Percentiles rank a stretch among this genome's conserved stretches.
phyloP scores from a whole-genome alignment of 2,113 vertebrate genomes.

The Tragelaphus imberbis region DNA sequence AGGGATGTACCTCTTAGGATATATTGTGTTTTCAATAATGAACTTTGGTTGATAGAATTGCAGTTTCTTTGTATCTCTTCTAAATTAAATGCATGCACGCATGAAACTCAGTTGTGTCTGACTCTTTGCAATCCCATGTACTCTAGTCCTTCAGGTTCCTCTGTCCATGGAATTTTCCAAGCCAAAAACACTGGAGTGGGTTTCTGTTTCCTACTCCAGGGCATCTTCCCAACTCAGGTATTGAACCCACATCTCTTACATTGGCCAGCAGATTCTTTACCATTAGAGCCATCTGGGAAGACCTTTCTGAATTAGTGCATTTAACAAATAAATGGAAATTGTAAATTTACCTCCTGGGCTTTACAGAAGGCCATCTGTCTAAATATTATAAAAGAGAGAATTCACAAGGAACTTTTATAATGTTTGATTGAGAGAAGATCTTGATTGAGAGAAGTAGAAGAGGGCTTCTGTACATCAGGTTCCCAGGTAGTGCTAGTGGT shows the following conservation, averaged over 20 bases:
- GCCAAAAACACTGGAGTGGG: background rate
- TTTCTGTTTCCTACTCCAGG: background rate
- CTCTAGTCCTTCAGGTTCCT: background rate
- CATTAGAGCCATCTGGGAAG: background rate
- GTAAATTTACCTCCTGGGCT: background rate
- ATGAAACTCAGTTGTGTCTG: background rate
- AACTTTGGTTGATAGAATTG: background rate
- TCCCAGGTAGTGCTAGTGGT: background rate
- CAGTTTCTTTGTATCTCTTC: background rate
- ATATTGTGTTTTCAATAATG: background rate
- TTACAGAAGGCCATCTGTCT: background rate
- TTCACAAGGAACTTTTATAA: background rate
- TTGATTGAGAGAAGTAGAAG: background rate
- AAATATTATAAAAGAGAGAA: background rate
- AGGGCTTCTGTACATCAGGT: background rate
- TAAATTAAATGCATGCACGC: background rate
- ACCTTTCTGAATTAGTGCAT: background rate
- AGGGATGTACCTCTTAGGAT: background rate
- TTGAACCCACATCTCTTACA: background rate
- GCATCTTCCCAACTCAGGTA: background rate
- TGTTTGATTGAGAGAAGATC: background rate
- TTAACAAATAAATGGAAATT: background rate
- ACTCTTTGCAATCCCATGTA: background rate
- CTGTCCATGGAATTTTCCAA: background rate
- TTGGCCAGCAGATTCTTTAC: background rate